Base-by-base conservation (phyloP, 2,888 invertebrate genomes). In the Drosophila rellima region DNA sequence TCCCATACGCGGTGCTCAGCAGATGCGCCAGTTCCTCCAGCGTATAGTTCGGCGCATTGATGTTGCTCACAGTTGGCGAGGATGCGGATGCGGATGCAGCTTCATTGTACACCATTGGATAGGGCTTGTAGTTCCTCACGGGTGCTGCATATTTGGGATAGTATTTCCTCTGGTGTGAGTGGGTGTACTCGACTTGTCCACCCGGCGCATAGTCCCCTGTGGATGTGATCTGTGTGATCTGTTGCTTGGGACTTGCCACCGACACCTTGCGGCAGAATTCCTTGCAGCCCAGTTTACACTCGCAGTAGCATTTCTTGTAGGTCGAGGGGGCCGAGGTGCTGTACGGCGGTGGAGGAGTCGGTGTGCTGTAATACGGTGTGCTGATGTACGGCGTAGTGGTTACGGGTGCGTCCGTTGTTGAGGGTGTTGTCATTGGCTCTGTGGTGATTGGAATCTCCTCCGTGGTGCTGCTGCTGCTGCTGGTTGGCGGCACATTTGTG, bases 241-340 rank as follows among this genome's bases (percentile, higher is more conserved):
- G 81, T 45, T 90, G 82, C 15, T 76, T 73, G 20, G 82, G 64
- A 31, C 56, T 68, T 10, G 88, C 69, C 4, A 68, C 31, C 3
- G 78, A 61, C 0, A 86, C 86, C 65, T 91, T 91, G 35, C 90
- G 88, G 23, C 90, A 91, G 71, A 91, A 91, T 23, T 91, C 88
- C 66, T 88, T 91, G 70, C 91, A 91, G 39, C 90, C 89, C 23
- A 70, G 56, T 59, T 91, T 91, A 64, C 91, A 91, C 20, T 91
- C 90, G 39, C 89, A 91, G 56, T 91, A 90, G 68, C 91, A 91
- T 55, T 89, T 90, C 42, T 82, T 81, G 50, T 76, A 91, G 0
- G 62, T 6, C n/a, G 72, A 26, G 0, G 69, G 33, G 0, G 68
- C 20, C 13, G 57, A 10, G 29, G 62, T 56, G 20, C 33, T 31